These are phyloP conservation scores for Leptodactylus fallax DNA, from an alignment of 2,797 vertebrate species.

Conservation along the genomic window DNA sequence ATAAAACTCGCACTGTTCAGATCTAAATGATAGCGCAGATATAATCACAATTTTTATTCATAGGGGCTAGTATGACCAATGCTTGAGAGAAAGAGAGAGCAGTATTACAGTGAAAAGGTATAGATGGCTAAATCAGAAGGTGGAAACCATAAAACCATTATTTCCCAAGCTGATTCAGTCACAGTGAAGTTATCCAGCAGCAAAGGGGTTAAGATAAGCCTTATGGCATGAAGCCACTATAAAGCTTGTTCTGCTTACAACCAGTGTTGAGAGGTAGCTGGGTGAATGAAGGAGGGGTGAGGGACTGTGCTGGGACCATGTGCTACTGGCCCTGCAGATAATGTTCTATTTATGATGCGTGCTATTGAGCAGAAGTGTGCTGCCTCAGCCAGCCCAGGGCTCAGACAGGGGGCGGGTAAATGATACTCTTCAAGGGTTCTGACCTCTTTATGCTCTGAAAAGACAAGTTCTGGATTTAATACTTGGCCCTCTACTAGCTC, in stretches of 20 bases:
- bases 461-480: slow-evolving; percentile 60
- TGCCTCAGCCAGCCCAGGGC: slow-evolving; percentile 62
- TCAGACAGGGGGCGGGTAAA: slow-evolving; percentile 64
- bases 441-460: slow-evolving; percentile 63
- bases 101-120: background rate
- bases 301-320: slow-evolving; percentile 69
- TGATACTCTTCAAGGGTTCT: slow-evolving; percentile 63
- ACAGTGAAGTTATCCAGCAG: background rate
- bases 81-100: background rate
- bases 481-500: slow-evolving; percentile 41
- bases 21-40: background rate
- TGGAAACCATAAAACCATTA: background rate
- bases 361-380: slow-evolving; percentile 70
- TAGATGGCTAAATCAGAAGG: background rate
- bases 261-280: slow-evolving; percentile 58
- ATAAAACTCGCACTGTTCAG: background rate
- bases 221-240: slow-evolving; percentile 57
- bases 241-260: slow-evolving; percentile 55
- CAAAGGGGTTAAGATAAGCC: slow-evolving; percentile 38
- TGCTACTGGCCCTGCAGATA: slow-evolving; percentile 70
- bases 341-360: slow-evolving; percentile 71
- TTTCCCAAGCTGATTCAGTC: background rate
- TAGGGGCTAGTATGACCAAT: background rate
- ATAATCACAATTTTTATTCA: slow-evolving; percentile 6
- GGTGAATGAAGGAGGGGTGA: slow-evolving; percentile 53